A percentile compares a stretch with the other conserved stretches of the same genome.
These are phyloP conservation scores for Ceratitis capitata DNA, from an alignment of 1,140 invertebrate species.

Conservation along the genomic window DNA sequence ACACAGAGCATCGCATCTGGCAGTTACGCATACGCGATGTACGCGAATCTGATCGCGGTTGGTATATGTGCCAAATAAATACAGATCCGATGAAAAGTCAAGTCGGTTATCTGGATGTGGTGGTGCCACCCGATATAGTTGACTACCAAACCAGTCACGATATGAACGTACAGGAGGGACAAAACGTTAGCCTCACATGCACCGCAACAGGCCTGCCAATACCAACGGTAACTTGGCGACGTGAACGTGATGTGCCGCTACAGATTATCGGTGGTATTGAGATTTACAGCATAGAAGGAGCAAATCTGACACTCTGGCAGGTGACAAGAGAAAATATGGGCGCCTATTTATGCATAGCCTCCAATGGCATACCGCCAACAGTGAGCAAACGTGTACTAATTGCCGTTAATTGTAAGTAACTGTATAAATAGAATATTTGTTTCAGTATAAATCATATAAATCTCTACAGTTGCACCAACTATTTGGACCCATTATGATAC, in stretches of 20 bases:
- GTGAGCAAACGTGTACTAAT: constrained; percentile 81
- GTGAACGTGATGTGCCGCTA: constrained; percentile 73
- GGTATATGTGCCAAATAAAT: constrained; percentile 92
- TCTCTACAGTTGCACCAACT: constrained; percentile 68
- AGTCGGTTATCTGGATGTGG: constrained; percentile 86
- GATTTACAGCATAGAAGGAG: constrained; percentile 64
- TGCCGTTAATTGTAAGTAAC: constrained; percentile 78
- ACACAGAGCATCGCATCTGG: constrained; percentile 85
- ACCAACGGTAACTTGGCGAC: constrained; percentile 75
- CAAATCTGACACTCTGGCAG: constrained; percentile 64
- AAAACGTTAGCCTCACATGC: constrained; percentile 80
- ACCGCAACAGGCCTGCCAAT: constrained; percentile 76
- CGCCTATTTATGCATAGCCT: constrained; percentile 68
- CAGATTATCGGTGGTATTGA: constrained; percentile 44
- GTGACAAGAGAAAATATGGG: constrained; percentile 65
- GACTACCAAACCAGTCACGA: constrained; percentile 81
- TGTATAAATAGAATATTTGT: background rate
- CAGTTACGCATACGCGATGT: constrained; percentile 85
- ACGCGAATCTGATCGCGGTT: constrained; percentile 79
- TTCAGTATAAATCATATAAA: background rate
- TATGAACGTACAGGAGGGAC: constrained; percentile 76
- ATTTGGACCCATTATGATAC: constrained; percentile 70
- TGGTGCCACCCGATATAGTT: constrained; percentile 82
- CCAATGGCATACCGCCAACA: constrained; percentile 82
- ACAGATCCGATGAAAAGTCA: constrained; percentile 92